These are phyloP conservation scores for Cardiocondyla obscurior DNA, from an alignment of 1,140 invertebrate genomes.

Conservation along the genomic window DNA sequence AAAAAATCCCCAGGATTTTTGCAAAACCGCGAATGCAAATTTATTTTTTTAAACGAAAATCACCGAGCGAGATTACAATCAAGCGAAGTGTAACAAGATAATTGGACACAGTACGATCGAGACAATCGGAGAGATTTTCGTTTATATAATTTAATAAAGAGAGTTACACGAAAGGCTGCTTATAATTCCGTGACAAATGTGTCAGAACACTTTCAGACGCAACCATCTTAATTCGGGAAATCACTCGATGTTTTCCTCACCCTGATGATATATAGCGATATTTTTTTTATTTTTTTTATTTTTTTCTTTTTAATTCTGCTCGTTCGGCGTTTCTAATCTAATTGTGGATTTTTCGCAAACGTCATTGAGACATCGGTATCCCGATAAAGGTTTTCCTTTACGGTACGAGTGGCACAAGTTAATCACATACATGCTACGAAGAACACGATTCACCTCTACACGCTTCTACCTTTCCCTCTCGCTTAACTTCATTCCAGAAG, in stretches of 20 bases:
- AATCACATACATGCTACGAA: conserved; percentile 75
- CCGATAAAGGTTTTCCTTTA: conserved; percentile 62
- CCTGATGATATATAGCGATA: conserved; percentile 9
- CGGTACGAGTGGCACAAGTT: conserved; percentile 77
- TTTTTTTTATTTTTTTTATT: conserved; percentile 2
- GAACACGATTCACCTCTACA: conserved; percentile 52
- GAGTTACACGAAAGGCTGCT: conserved; percentile 5
- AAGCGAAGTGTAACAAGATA: neutral
- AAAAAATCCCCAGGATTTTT: neutral
- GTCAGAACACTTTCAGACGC: neutral
- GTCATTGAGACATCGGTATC: conserved; percentile 22
- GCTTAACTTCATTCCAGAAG: neutral
- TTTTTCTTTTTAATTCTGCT: conserved; percentile 54
- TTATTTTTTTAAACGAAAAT: neutral
- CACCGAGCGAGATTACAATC: neutral
- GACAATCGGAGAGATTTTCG: neutral
- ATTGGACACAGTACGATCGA: neutral
- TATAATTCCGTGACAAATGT: neutral
- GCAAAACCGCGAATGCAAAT: neutral
- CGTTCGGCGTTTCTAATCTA: conserved; percentile 47
- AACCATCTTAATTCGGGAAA: neutral
- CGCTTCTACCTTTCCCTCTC: conserved; percentile 24
- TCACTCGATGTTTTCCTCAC: conserved; percentile 7
- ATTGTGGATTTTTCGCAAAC: conserved; percentile 36
- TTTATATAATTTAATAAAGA: neutral